Evolutionary conservation across 2,797 vertebrate genomes (phyloP).

Genomic region (Spondyliosoma cantharus): DNA sequence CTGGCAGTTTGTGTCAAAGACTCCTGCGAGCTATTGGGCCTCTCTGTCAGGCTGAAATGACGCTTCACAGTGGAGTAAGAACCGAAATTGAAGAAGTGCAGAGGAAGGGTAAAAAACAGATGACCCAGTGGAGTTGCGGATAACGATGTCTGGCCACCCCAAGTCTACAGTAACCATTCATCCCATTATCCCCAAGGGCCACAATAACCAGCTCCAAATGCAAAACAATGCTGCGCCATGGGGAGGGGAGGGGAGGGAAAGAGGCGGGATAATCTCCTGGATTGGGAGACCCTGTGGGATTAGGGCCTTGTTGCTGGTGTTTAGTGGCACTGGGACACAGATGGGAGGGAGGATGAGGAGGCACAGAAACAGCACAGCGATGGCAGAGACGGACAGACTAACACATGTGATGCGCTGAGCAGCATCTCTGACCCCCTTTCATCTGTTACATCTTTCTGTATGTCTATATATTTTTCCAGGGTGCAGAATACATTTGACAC

Average conservation of each 20-base stretch:
- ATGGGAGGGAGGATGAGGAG: conserved; percentile 55
- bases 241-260: conserved; percentile 59
- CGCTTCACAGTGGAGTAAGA: neutral
- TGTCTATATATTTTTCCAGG: neutral
- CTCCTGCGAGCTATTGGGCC: neutral
- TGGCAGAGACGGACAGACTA: neutral
- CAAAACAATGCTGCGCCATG: conserved; percentile 63
- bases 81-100: conserved; percentile 33
- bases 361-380: conserved; percentile 29
- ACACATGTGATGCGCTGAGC: conserved; percentile 6
- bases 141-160: conserved; percentile 62
- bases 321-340: conserved; percentile 71
- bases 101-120: conserved; percentile 26
- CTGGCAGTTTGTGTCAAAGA: conserved; percentile 19
- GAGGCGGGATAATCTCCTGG: conserved; percentile 80
- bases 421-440: neutral
- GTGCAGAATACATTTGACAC: neutral
- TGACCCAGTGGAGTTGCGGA: conserved; percentile 55
- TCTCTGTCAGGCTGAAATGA: neutral
- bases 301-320: conserved; percentile 71
- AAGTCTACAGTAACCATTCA: conserved; percentile 51
- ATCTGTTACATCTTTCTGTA: neutral
- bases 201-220: conserved; percentile 64
- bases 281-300: conserved; percentile 81
- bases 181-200: conserved; percentile 56